Conservation (phyloP, 2,797 vertebrate genomes). For the Anguilla marmorata region DNA sequence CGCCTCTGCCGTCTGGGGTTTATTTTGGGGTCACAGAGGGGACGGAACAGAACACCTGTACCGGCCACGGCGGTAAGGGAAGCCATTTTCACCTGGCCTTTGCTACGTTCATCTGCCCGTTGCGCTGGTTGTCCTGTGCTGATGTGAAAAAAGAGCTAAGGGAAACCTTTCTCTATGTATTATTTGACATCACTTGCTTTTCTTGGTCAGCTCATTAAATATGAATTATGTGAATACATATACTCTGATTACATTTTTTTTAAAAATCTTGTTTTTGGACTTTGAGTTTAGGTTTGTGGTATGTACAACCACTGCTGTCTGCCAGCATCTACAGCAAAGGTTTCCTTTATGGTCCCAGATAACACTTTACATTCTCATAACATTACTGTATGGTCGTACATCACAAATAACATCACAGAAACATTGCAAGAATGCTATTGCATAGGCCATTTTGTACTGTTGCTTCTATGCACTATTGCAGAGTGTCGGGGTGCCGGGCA, state of each 20-base stretch:
- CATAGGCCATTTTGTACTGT: conserved; percentile 10
- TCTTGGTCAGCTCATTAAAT: not conserved
- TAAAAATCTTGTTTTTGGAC: not conserved
- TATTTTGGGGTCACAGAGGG: not conserved
- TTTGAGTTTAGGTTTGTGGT: not conserved
- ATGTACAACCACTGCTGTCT: conserved; percentile 1
- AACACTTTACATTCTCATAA: conserved; percentile 19
- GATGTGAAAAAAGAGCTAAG: not conserved
- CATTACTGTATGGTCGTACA: conserved; percentile 1
- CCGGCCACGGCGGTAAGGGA: not conserved
- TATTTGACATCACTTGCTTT: not conserved
- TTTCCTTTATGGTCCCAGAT: conserved; percentile 9
- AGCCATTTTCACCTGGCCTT: not conserved
- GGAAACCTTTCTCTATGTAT: not conserved
- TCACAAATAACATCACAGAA: not conserved
- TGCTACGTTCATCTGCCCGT: not conserved
- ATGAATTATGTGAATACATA: conserved; percentile 5
- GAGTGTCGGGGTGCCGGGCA: not conserved
- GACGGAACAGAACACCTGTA: not conserved
- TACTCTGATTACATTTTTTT: not conserved
- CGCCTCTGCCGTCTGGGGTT: not conserved
- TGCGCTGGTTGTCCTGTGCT: not conserved
- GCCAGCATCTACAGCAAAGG: not conserved
- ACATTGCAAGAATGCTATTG: not conserved
- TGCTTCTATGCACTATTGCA: conserved; percentile 14